These are phyloP conservation scores for Gymnothorax reevesii DNA, from an alignment of 2,797 vertebrate genomes.

Conservation along the genomic window DNA sequence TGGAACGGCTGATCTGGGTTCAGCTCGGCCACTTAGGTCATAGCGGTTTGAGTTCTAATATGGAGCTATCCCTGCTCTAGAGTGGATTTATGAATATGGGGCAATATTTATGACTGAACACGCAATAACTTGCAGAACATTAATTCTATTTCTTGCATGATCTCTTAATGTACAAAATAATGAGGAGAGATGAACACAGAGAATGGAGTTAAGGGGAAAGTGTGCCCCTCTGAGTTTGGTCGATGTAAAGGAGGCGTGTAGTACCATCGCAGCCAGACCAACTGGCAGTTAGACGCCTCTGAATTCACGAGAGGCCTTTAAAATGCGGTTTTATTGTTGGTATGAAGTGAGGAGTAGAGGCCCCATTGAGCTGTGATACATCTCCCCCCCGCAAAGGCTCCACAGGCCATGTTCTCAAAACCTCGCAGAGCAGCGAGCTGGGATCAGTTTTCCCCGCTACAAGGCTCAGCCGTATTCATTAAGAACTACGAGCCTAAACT, in stretches of 20 bases:
- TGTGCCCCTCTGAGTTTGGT: neutral
- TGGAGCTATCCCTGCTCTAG: too few species aligned
- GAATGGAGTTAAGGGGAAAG: neutral
- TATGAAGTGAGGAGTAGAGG: neutral
- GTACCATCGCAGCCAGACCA: neutral
- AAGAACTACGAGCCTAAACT: too few species aligned
- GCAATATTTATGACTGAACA: neutral
- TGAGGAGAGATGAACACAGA: neutral
- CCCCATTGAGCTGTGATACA: neutral
- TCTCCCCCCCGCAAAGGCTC: neutral
- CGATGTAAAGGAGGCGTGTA: neutral
- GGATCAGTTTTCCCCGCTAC: too few species aligned
- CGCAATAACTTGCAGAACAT: neutral
- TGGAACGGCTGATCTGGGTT: too few species aligned
- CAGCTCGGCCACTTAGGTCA: too few species aligned
- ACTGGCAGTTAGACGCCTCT: neutral
- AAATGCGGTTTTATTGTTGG: neutral
- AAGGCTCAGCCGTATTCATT: too few species aligned
- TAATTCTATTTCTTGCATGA: neutral
- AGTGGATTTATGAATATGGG: neutral
- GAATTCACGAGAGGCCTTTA: neutral
- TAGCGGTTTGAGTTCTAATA: too few species aligned
- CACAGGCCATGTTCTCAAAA: too few species aligned
- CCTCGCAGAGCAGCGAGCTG: too few species aligned
- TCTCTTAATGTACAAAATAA: neutral